Percentiles rank a stretch among this genome's conserved stretches.
Evolutionary conservation across 1,140 invertebrate species (phyloP).

Genomic region (Kradibia gibbosae): DNA sequence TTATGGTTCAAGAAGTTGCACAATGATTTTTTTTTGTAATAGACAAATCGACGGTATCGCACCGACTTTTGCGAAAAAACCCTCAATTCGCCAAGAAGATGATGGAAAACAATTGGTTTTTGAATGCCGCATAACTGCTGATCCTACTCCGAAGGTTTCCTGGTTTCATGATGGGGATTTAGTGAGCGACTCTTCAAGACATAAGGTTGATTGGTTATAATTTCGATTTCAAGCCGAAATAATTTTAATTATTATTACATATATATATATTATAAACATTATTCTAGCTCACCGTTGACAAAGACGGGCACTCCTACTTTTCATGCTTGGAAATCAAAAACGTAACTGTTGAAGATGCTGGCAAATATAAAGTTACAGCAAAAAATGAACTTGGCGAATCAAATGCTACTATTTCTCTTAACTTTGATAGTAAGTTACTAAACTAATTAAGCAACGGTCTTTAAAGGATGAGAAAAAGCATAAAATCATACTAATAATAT

Average conservation of each 20-base stretch:
- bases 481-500: conserved; percentile 9
- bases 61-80: conserved; percentile 97
- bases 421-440: conserved; percentile 95
- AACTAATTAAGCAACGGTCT: background rate
- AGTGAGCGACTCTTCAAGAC: conserved; percentile 84
- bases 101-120: conserved; percentile 96
- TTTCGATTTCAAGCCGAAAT: background rate
- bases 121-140: conserved; percentile 95
- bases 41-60: conserved; percentile 98
- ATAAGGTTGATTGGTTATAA: conserved; percentile 81
- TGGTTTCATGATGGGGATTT: conserved; percentile 92
- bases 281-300: conserved; percentile 89
- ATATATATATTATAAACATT: too few species aligned
- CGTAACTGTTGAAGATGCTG: conserved; percentile 96
- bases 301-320: conserved; percentile 94
- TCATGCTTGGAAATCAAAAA: conserved; percentile 93
- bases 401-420: conserved; percentile 95
- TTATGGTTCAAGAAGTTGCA: background rate
- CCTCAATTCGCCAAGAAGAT: conserved; percentile 95
- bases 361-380: conserved; percentile 96
- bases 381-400: conserved; percentile 97
- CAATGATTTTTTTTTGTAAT: conserved; percentile 57
- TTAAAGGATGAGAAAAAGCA: background rate
- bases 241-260: background rate
- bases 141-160: conserved; percentile 90